Base-by-base conservation (phyloP, 2,888 invertebrate species). In the Oxytorus armatus region DNA sequence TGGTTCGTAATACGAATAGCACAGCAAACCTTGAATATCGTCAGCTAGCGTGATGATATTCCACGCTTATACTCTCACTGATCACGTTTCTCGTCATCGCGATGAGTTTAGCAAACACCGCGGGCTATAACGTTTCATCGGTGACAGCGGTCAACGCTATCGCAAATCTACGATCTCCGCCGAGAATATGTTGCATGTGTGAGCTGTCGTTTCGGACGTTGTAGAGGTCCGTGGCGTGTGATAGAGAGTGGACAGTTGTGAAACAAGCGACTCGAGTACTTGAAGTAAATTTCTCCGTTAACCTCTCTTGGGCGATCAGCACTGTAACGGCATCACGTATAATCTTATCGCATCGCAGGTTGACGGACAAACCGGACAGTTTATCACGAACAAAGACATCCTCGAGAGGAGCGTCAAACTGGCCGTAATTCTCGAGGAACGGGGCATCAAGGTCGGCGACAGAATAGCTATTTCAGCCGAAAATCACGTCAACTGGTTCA, bases 371-470 rank as follows among this genome's bases (percentile, higher is more conserved):
- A 88, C 82, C 0, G 84, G 82, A 23, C 70, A 82, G 70, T 61
- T 55, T 25, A 66, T 85, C 61, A 86, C 86, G 29, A 76, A 76
- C 65, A 72, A 69, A 59, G 85, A 87, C 21, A 33, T 88, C 25
- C 72, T 88, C 2, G 79, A 80, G 14, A 77, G 77, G 14, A 87
- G 86, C 44, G 78, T 88, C 1, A 81, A 77, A 63, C 73, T 89
- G 3, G 83, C 86, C 0, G 72, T 57, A 3, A 72, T 74, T 53
- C 66, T 89, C 16, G 59, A 78, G 25, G 76, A 51, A 47, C 83
- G 74, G 4, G 86, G 85, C 3, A 57, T 89, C 14, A 84, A 85
- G 65, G 14, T 76, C 3, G 85, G 82, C 7, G 88, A 88, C 75
- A 85, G 73, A 68, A 49, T 89, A 33, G 73, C 82, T n/a, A 79